phyloP scores from a whole-genome alignment of 2,113 vertebrate species.

The Rhegmatorhina hoffmannsi region DNA sequence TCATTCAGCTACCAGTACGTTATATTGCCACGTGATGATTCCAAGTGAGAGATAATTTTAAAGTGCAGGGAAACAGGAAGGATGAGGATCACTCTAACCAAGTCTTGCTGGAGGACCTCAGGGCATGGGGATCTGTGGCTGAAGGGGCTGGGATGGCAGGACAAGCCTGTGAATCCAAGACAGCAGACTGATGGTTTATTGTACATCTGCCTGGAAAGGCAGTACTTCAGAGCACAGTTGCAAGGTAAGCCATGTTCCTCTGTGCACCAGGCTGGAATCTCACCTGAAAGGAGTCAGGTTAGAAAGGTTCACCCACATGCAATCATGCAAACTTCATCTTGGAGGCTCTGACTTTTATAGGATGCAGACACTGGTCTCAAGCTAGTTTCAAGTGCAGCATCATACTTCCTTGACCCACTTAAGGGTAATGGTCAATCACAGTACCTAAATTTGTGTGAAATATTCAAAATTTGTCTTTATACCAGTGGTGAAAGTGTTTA shows the following conservation, averaged over 20 bases:
- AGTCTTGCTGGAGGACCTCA: background rate
- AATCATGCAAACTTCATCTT: background rate
- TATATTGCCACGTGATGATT: background rate
- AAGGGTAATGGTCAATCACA: background rate
- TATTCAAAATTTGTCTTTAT: background rate
- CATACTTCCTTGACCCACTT: background rate
- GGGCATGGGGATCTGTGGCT: fast-evolving
- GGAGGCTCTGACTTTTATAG: background rate
- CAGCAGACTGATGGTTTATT: fast-evolving
- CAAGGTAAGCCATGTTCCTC: background rate
- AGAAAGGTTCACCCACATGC: background rate
- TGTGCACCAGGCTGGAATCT: fast-evolving
- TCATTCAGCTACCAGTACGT: background rate
- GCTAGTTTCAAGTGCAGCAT: background rate
- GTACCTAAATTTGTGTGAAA: background rate
- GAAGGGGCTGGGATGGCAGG: background rate
- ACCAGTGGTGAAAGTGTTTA: background rate
- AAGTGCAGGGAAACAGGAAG: background rate
- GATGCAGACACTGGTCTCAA: background rate
- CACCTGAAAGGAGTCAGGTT: background rate
- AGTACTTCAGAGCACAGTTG: background rate
- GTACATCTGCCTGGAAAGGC: background rate
- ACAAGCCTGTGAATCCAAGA: background rate
- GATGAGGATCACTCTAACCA: background rate
- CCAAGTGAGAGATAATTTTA: background rate